Conservation (phyloP, 1,140 invertebrate genomes). For the Trichoplusia ni region DNA sequence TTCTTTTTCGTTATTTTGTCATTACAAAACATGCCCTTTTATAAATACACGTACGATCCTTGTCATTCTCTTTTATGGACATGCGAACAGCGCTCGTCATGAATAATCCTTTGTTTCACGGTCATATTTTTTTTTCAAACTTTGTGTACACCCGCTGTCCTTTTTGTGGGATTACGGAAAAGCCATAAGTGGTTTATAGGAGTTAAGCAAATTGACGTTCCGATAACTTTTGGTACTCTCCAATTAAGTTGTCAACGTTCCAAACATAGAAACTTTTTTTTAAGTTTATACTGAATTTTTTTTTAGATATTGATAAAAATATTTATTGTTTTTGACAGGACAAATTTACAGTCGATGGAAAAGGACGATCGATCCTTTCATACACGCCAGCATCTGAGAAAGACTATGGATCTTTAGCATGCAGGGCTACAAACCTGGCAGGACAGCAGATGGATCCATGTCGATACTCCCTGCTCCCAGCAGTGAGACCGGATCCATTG, state of each 20-base stretch:
- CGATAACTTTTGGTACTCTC: neutral
- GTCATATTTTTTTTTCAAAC: constrained; percentile 7
- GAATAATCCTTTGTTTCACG: constrained; percentile 30
- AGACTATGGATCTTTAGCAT: constrained; percentile 87
- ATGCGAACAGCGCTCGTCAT: constrained; percentile 21
- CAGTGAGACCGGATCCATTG: constrained; percentile 88
- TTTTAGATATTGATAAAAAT: neutral
- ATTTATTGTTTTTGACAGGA: constrained; percentile 40
- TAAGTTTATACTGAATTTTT: too few species aligned
- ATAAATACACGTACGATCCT: neutral
- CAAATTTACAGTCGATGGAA: constrained; percentile 64
- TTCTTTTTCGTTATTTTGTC: neutral
- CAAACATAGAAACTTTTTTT: too few species aligned
- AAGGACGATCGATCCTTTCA: constrained; percentile 84
- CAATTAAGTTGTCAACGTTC: too few species aligned
- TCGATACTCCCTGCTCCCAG: constrained; percentile 86
- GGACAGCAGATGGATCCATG: constrained; percentile 87
- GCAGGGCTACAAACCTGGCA: constrained; percentile 85
- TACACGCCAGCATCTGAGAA: constrained; percentile 89
- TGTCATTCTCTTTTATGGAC: constrained; percentile 24
- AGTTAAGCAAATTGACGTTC: constrained; percentile 3
- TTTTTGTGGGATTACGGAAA: constrained; percentile 2
- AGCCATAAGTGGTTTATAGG: neutral
- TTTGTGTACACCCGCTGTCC: neutral
- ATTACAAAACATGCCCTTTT: constrained; percentile 12